phyloP scores from a whole-genome alignment of 2,888 invertebrate species.

The Cerceris ruficornis region DNA sequence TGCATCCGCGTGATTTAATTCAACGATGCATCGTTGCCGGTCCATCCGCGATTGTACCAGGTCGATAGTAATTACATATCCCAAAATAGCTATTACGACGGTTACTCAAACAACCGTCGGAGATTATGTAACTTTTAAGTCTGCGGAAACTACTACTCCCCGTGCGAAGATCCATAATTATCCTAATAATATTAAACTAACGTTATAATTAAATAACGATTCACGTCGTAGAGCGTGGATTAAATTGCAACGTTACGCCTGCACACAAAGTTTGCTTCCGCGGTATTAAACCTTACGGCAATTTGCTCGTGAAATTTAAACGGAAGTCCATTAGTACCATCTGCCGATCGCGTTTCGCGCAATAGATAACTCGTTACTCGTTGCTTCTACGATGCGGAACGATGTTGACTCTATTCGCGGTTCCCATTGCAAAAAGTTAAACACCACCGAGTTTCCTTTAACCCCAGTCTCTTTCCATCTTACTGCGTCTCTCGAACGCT shows the following conservation, averaged over 20 bases:
- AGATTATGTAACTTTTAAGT: slow-evolving; percentile 7
- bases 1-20: slow-evolving; percentile 8
- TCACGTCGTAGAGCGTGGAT: no score
- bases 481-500: no score
- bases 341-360: background rate
- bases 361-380: background rate
- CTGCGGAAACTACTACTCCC: background rate
- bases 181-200: slow-evolving; percentile 1
- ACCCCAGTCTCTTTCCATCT: no score
- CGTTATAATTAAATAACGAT: slow-evolving; percentile 1
- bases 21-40: no score
- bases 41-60: no score
- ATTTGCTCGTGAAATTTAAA: background rate
- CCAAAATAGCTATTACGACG: no score
- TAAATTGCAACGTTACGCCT: background rate
- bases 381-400: background rate
- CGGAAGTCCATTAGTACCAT: background rate
- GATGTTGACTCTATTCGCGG: background rate
- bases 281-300: background rate
- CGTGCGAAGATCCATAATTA: background rate
- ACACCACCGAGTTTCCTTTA: background rate
- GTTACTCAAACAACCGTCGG: background rate
- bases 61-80: no score
- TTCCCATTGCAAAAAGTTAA: background rate
- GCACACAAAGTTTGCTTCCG: slow-evolving; percentile 1